Evolutionary conservation across 2,113 vertebrate genomes (phyloP).

Genomic region (Saiga tatarica): DNA sequence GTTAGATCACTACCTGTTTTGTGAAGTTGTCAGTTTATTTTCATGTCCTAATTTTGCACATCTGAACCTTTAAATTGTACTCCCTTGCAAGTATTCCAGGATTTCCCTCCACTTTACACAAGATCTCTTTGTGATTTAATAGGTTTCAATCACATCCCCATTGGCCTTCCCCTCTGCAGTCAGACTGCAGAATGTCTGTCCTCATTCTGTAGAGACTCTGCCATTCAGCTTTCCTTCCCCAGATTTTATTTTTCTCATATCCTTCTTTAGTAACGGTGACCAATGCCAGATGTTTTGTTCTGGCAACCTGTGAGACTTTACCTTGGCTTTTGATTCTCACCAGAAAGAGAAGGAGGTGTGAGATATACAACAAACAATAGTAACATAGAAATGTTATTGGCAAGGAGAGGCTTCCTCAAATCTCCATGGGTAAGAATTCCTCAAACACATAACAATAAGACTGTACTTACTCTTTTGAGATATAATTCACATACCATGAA

Average conservation of each 20-base stretch:
- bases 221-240: neutral
- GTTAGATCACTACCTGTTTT: neutral
- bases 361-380: neutral
- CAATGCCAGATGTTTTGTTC: neutral
- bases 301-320: neutral
- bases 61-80: neutral
- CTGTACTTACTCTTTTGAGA: neutral
- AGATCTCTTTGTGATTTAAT: neutral
- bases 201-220: neutral
- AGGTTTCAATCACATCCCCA: neutral
- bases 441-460: neutral
- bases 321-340: neutral
- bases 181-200: neutral
- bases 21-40: neutral
- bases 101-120: neutral
- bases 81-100: neutral
- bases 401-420: neutral
- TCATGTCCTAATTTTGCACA: neutral
- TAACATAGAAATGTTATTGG: neutral
- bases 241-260: conserved; percentile 2
- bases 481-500: neutral
- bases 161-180: neutral
- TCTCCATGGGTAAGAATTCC: neutral
- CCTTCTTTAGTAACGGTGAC: neutral
- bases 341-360: neutral